Conservation (phyloP, 2,888 invertebrate genomes). For the Seira musarum region DNA sequence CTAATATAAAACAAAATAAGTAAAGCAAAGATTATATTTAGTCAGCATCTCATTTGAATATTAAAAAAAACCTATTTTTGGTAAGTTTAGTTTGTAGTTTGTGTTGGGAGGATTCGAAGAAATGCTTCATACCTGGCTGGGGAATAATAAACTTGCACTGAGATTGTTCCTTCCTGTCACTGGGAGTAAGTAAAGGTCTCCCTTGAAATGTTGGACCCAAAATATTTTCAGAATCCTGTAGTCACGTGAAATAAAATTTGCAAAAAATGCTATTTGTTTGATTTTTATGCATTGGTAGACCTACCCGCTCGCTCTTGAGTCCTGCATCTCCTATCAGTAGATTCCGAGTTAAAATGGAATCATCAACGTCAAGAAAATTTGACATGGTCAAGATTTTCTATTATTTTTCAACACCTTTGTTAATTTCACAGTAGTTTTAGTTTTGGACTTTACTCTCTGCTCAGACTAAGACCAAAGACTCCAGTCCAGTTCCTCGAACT, state of each 20-base stretch:
- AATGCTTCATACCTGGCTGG: slow-evolving; percentile 63
- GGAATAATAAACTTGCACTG: slow-evolving; percentile 69
- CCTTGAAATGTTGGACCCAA: not conserved
- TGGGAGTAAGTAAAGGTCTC: slow-evolving; percentile 61
- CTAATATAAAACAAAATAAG: slow-evolving; percentile 56
- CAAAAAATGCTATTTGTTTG: too few relatives aligned
- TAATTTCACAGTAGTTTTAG: too few relatives aligned
- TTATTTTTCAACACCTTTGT: not conserved
- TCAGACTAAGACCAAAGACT: too few relatives aligned
- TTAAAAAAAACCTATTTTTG: too few relatives aligned
- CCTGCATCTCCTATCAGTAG: slow-evolving; percentile 29
- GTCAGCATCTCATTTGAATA: not conserved
- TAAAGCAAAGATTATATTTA: slow-evolving; percentile 2
- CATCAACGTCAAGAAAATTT: slow-evolving; percentile 68
- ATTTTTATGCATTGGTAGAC: too few relatives aligned
- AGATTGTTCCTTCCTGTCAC: slow-evolving; percentile 61
- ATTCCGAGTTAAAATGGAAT: slow-evolving; percentile 60
- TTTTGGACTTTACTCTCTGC: too few relatives aligned
- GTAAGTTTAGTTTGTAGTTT: too few relatives aligned
- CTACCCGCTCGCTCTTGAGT: not conserved
- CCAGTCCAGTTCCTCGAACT: too few relatives aligned
- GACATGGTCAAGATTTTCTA: slow-evolving; percentile 56
- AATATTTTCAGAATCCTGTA: not conserved
- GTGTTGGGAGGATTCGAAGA: too few relatives aligned
- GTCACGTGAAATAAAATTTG: too few relatives aligned